Percentiles rank a stretch among this genome's conserved stretches.
These are phyloP conservation scores for Torymus tubicola DNA, from an alignment of 2,888 invertebrate genomes.

Conservation along the genomic window DNA sequence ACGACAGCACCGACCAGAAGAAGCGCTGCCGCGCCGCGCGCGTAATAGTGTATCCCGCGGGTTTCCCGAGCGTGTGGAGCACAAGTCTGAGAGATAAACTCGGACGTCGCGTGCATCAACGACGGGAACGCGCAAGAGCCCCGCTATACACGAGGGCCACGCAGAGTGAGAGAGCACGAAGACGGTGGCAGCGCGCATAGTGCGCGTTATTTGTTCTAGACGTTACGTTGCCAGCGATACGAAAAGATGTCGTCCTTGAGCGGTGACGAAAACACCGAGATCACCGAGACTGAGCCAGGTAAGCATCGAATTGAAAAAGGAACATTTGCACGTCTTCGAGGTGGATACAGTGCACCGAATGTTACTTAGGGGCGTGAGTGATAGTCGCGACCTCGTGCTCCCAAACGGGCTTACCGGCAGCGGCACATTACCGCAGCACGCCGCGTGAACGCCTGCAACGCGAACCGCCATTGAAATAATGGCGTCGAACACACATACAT, in stretches of 20 bases:
- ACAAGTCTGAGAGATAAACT: too few relatives aligned
- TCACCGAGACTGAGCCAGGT: conserved; percentile 70
- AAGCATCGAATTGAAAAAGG: conserved; percentile 29
- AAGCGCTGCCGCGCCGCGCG: too few relatives aligned
- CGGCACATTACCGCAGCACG: conserved; percentile 30
- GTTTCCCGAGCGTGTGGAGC: too few relatives aligned
- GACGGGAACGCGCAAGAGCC: too few relatives aligned
- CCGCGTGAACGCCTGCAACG: conserved; percentile 37
- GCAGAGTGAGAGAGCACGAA: too few relatives aligned
- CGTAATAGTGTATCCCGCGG: too few relatives aligned
- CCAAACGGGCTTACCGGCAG: background rate
- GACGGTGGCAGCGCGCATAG: conserved; percentile 13
- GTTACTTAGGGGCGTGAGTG: too few relatives aligned
- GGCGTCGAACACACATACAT: conserved; percentile 58
- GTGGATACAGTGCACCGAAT: background rate
- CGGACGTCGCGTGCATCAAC: too few relatives aligned
- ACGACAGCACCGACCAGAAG: too few relatives aligned
- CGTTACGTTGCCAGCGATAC: conserved; percentile 42
- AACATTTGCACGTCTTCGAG: too few relatives aligned
- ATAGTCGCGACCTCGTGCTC: background rate
- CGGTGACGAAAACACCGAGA: conserved; percentile 71
- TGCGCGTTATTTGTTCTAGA: conserved; percentile 4
- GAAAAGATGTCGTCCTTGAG: conserved; percentile 72
- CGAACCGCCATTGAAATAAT: conserved; percentile 70
- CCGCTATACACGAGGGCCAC: too few relatives aligned